Evolutionary conservation across 2,888 invertebrate genomes (phyloP).

Genomic region (Volucella inflata): DNA sequence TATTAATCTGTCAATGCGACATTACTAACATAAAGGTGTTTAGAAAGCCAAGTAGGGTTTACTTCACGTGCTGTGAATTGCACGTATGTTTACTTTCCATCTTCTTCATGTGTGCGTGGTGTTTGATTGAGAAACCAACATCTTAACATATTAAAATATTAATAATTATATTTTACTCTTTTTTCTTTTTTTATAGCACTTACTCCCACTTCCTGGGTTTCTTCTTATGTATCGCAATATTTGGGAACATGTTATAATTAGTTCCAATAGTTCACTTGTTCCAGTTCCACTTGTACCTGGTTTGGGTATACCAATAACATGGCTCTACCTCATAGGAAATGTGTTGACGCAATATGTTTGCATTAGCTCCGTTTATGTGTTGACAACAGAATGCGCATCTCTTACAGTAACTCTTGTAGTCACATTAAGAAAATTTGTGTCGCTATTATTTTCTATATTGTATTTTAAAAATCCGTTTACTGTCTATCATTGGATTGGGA

Average conservation of each 20-base stretch:
- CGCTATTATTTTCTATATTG: constrained; percentile 96
- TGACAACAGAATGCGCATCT: constrained; percentile 97
- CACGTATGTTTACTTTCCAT: too few species aligned
- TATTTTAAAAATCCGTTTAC: constrained; percentile 98
- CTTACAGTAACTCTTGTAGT: constrained; percentile 97
- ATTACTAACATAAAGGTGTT: too few species aligned
- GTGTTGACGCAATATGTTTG: constrained; percentile 96
- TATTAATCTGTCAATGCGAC: too few species aligned
- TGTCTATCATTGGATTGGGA: constrained; percentile 94
- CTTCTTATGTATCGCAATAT: constrained; percentile 91
- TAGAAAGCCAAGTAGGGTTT: too few species aligned
- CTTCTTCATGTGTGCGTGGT: too few species aligned
- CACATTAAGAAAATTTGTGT: constrained; percentile 97
- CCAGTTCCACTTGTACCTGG: constrained; percentile 84
- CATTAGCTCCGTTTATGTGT: constrained; percentile 96
- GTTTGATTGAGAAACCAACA: neutral
- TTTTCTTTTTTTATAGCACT: constrained; percentile 86
- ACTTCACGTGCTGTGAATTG: too few species aligned
- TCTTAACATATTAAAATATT: too few species aligned
- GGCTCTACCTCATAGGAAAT: constrained; percentile 91
- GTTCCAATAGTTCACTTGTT: constrained; percentile 87
- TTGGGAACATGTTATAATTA: constrained; percentile 89
- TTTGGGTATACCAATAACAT: constrained; percentile 89
- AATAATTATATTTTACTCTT: neutral
- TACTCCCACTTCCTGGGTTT: constrained; percentile 95